Evolutionary conservation across 2,888 invertebrate genomes (phyloP), one percentile per base, ranked within the genome.

Genomic region (Leptinotarsa haldemani): DNA sequence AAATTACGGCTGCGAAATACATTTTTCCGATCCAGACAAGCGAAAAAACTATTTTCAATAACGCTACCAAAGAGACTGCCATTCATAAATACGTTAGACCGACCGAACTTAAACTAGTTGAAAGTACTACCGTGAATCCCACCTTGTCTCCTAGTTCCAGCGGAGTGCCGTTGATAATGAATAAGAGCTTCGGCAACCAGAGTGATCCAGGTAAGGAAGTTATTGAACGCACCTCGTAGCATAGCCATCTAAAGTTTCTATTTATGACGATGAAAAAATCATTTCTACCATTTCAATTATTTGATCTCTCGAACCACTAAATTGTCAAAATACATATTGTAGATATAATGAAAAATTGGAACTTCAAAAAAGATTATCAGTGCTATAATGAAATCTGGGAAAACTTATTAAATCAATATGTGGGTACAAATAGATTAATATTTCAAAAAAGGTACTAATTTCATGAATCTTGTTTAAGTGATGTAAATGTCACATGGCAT

Each of bases 71-170:
- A 67, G 76, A 76, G 50, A 74, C 70, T 40, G 25, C 68, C 15
- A 71, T 66, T n/a, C 56, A 40, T 30, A 72, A 73, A 50, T 71
- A 74, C 40, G 73, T 71, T 47, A 80, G 83, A 77, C 83, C 84
- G 64, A 82, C 78, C 40, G 82, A 83, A 66, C 78, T 84, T 40
- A 81, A 82, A 74, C 69, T 80, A 9, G 78, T 77, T 61, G 79
- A 80, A 70, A 80, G 79, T 69, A 75, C 77, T 16, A 74, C 79
- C 40, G 74, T 79, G 2, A 81, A 80, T 61, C 79, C 80, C 2
- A 74, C 78, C 48, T 69, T 86, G 88, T 92, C 93, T 5, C 92
- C 92, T 3, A 92, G 92, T 85, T 93, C 93, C 0, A 93, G 93
- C 85, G 93, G 92, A 1, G 92, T 91, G 71, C 93, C 93, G n/a